Evolutionary conservation across 2,888 invertebrate genomes (phyloP).

Genomic region (Drosophila nr. medialis): DNA sequence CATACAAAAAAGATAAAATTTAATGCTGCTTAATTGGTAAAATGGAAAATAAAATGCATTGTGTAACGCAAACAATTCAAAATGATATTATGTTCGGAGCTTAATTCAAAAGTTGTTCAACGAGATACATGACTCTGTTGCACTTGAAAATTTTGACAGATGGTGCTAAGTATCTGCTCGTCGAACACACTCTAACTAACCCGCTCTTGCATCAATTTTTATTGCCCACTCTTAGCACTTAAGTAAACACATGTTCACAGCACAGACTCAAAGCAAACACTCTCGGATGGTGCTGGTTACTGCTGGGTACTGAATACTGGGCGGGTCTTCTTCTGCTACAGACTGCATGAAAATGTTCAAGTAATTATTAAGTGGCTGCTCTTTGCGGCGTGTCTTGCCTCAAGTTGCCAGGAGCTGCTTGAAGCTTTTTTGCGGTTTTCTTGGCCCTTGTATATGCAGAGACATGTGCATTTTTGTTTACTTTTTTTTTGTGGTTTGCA

Average conservation of each 20-base stretch:
- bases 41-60: neutral
- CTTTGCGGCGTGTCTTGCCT: constrained; percentile 61
- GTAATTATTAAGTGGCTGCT: constrained; percentile 79
- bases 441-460: constrained; percentile 25
- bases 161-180: constrained; percentile 6
- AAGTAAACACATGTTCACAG: constrained; percentile 71
- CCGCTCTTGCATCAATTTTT: constrained; percentile 11
- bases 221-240: constrained; percentile 64
- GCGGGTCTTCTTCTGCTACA: constrained; percentile 25
- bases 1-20: neutral
- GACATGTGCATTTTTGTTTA: constrained; percentile 38
- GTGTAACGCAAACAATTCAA: neutral
- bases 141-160: neutral
- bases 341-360: constrained; percentile 74
- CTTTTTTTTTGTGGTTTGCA: constrained; percentile 27
- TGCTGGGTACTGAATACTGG: constrained; percentile 1
- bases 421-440: constrained; percentile 41
- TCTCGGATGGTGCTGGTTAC: constrained; percentile 8
- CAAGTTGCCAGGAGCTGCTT: constrained; percentile 34
- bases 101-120: neutral
- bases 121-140: too few species aligned
- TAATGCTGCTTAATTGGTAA: neutral
- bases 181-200: neutral
- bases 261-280: constrained; percentile 43
- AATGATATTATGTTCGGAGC: neutral